Evolutionary conservation across 2,797 vertebrate genomes (phyloP), one percentile per base, ranked within the genome.

Genomic region (Sebastes oblongus): DNA sequence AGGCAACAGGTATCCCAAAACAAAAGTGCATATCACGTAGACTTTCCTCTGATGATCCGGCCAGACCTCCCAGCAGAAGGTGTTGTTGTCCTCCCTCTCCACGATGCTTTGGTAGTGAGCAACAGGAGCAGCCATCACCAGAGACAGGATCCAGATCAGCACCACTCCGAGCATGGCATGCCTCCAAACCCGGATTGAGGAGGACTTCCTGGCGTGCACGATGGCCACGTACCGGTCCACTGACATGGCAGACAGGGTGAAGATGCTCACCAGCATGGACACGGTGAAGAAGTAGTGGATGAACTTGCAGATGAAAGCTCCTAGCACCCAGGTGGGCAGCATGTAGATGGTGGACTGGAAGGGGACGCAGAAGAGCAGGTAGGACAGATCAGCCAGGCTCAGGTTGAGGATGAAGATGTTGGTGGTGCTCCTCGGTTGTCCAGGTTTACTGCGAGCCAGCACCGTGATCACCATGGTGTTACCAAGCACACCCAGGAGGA

Each of bases 191-290:
- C 98, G 94, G 82, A 99, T 94, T 3, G 93, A 91, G 0, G 96
- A 96, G 39, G 98, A 96, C 71, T 95, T 97, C 20, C 97, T 95
- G 5, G 97, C 96, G 90, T 98, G 98, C 64, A 99, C 98, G 3
- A 99, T 97, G 91, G 98, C 98, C 93, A 99, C 96, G 2, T 99
- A 99, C 20, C 98, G 97, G 94, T 99, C 98, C 94, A 98, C 98
- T 0, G 98, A 97, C 98, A 98, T 98, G 3, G 97, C 97, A 0
- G 97, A 97, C 75, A 99, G 93, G 0, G 98, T 98, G 93, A 99
- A 99, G 69, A 99, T 96, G 89, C 98, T 99, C 84, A 99, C 98
- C 89, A 99, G 91, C 98, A 99, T 98, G 80, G 97, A 99, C 32
- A 98, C 96, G 0, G 98, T 99, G 92, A 98, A 98, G 92, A 99